Evolutionary conservation across 2,113 vertebrate species (phyloP).

Genomic region (Eidolon helvum): DNA sequence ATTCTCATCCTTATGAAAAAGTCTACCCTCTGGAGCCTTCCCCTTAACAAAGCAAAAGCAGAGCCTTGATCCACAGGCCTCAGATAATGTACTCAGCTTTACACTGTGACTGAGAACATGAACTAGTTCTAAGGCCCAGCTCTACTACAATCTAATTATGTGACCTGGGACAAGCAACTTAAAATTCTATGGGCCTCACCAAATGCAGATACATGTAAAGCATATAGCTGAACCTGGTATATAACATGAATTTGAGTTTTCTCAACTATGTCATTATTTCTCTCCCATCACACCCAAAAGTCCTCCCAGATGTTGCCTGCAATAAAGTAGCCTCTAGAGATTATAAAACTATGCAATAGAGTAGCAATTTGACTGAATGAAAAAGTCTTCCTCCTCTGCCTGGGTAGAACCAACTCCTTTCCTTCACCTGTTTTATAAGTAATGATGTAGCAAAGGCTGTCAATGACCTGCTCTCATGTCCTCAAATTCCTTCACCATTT

Average conservation of each 20-base stretch:
- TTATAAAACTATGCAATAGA: not conserved
- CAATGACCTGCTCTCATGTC: not conserved
- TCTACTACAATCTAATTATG: not conserved
- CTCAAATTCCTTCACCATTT: not conserved
- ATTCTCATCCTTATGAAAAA: not conserved
- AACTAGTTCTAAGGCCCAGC: not conserved
- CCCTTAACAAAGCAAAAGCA: not conserved
- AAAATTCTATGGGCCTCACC: not conserved
- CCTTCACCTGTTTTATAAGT: not conserved
- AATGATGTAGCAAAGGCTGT: not conserved
- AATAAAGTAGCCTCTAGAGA: not conserved
- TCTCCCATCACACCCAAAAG: not conserved
- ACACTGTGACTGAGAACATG: not conserved
- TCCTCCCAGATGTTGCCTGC: not conserved
- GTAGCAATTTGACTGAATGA: not conserved
- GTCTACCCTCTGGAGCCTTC: not conserved
- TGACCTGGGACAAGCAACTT: not conserved
- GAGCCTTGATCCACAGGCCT: not conserved
- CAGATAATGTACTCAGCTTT: not conserved
- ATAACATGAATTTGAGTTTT: not conserved
- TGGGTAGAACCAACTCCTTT: not conserved
- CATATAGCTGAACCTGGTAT: not conserved
- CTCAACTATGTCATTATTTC: not conserved
- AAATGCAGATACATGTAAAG: not conserved
- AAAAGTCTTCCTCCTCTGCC: not conserved